A percentile compares a stretch with the other conserved stretches of the same genome.
phyloP scores from a whole-genome alignment of 2,797 vertebrate genomes.

The Alectoris magna region DNA sequence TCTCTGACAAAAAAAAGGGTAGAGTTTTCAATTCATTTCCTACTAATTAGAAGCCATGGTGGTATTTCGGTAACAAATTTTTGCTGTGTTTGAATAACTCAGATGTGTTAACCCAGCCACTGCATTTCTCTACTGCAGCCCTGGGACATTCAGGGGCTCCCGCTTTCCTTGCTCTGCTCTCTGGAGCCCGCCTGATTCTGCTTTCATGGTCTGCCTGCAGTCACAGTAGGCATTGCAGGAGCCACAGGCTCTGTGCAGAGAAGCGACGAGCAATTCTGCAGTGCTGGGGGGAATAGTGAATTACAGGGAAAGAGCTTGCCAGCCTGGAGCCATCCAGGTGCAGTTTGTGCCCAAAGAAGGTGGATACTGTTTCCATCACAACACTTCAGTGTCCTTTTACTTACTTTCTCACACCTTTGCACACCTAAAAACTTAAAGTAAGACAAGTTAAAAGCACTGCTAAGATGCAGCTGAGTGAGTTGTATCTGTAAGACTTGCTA shows the following conservation, averaged over 20 bases:
- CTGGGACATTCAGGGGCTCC: no score
- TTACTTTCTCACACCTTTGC: neutral
- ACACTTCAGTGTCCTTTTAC: neutral
- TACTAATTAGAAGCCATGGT: neutral
- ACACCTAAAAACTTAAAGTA: rapidly evolving
- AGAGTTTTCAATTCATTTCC: neutral
- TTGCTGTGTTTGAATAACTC: neutral
- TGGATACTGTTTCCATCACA: neutral
- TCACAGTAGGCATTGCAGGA: neutral
- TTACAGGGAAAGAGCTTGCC: rapidly evolving
- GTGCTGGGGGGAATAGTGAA: neutral
- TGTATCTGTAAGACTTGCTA: neutral
- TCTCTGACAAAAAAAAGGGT: neutral
- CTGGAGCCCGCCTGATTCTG: neutral
- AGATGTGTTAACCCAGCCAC: rapidly evolving
- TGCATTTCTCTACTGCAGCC: neutral
- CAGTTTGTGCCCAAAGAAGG: neutral
- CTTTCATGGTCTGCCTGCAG: rapidly evolving
- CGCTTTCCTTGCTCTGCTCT: neutral
- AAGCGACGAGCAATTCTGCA: rapidly evolving
- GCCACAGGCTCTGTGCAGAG: neutral
- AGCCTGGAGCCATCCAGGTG: neutral
- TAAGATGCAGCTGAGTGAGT: neutral
- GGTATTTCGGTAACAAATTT: neutral
- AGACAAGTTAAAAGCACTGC: neutral